Base-by-base conservation (phyloP, 2,797 vertebrate genomes). In the Etheostoma perlongum region DNA sequence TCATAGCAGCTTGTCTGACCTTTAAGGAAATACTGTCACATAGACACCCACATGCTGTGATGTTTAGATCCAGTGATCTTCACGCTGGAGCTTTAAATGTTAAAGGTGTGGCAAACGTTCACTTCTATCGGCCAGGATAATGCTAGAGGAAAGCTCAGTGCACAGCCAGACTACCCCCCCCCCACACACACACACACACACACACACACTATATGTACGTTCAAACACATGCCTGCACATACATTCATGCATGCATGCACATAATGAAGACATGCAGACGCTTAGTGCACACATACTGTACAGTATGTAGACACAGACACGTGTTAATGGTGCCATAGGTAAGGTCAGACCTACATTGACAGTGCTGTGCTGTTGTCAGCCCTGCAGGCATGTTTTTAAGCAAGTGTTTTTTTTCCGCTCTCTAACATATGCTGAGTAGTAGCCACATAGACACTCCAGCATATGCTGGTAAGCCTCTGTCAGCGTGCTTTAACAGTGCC, bases 381-480 rank as follows among this genome's bases (percentile, higher is more conserved):
- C 91, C 88, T 82, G 75, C 79, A 91, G 93, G 88, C 91, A 88
- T 90, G 87, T 93, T 94, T 93, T 87, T 90, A 89, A 92, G 79
- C 87, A 88, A 91, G 90, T 88, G 79, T 83, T 86, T 91, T 85
- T 86, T 89, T 15, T 40, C 76, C 77, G 47, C 88, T 90, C 85
- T 84, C 85, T 84, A 93, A 89, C 93, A 95, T 95, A 95, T 94
- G 95, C 93, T 95, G 91, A 87, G 85, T 87, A 93, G 92, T 89
- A 91, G 90, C 92, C 93, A 92, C 92, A 95, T 88, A 90, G 90
- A 92, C 92, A 92, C 87, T 85, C 42, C 83, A 86, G 88, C 92
- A 93, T 94, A 94, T 94, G 91, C 87, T 94, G 86, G 86, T 88
- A 89, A 92, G 92, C 79, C 71, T 81, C 88, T 92, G 85, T 92